Evolutionary conservation across 2,888 invertebrate species (phyloP).

Genomic region (Hedya salicella): DNA sequence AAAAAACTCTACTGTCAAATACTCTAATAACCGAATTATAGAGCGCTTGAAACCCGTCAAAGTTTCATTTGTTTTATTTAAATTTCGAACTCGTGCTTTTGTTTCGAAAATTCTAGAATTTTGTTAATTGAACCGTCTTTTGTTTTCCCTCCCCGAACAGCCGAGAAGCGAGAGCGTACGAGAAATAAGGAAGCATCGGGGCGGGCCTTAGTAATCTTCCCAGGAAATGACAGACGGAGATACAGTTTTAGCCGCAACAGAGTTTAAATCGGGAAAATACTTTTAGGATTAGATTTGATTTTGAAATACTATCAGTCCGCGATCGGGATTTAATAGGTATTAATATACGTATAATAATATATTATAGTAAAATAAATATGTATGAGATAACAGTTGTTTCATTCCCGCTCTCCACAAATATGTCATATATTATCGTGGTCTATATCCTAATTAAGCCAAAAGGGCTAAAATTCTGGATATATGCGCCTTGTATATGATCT

Average conservation of each 20-base stretch:
- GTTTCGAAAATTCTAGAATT: constrained; percentile 18
- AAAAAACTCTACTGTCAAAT: neutral
- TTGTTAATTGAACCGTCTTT: constrained; percentile 22
- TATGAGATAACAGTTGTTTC: too few species aligned
- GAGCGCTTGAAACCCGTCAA: neutral
- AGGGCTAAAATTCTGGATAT: too few species aligned
- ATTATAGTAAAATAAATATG: too few species aligned
- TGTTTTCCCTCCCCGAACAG: constrained; percentile 9
- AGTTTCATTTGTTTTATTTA: neutral
- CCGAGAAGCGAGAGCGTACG: constrained; percentile 6
- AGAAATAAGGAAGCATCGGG: constrained; percentile 1
- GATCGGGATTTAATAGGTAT: too few species aligned
- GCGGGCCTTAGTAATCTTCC: constrained; percentile 3
- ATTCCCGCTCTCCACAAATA: too few species aligned
- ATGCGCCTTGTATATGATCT: too few species aligned
- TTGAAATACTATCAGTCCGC: too few species aligned
- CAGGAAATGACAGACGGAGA: constrained; percentile 18
- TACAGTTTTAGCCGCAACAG: neutral
- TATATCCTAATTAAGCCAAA: too few species aligned
- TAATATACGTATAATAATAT: neutral
- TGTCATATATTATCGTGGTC: too few species aligned
- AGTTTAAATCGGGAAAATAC: constrained; percentile 6
- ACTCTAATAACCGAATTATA: neutral
- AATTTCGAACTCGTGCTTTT: constrained; percentile 20
- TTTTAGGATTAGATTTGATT: neutral